Evolutionary conservation across 2,888 invertebrate species (phyloP).

Genomic region (Allolobophora icterica): DNA sequence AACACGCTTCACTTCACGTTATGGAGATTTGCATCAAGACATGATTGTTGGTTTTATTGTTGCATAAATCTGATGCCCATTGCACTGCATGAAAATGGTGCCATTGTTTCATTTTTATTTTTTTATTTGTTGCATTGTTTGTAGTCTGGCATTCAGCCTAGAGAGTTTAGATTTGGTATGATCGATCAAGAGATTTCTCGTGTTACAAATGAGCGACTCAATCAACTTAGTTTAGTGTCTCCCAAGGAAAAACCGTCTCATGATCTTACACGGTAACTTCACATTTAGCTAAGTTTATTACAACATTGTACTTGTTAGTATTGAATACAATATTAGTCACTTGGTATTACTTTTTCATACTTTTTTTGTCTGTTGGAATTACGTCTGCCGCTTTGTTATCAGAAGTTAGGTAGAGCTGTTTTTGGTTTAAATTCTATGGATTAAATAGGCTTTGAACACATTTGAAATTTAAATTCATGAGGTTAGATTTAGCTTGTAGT

Average conservation of each 20-base stretch:
- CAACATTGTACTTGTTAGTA: too few species aligned
- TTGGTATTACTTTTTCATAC: background rate
- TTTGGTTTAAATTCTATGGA: too few species aligned
- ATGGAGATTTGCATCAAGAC: background rate
- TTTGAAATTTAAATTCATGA: too few species aligned
- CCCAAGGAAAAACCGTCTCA: slow-evolving; percentile 45
- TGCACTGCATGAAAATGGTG: background rate
- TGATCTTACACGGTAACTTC: slow-evolving; percentile 53
- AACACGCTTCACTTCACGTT: background rate
- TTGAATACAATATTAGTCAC: background rate
- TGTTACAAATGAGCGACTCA: background rate
- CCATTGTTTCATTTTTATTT: background rate
- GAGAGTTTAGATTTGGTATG: slow-evolving; percentile 14
- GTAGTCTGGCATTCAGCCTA: background rate
- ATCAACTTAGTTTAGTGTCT: slow-evolving; percentile 28
- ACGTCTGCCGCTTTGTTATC: too few species aligned
- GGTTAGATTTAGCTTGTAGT: too few species aligned
- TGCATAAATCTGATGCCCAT: background rate
- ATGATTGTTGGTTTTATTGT: background rate
- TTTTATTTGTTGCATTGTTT: background rate
- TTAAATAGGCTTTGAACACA: too few species aligned
- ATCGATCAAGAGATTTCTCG: background rate
- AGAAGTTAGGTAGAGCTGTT: too few species aligned
- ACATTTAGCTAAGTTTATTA: background rate
- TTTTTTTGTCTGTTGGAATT: too few species aligned